Evolutionary conservation across 2,797 vertebrate species (phyloP).

Genomic region (Sciaenops ocellatus): DNA sequence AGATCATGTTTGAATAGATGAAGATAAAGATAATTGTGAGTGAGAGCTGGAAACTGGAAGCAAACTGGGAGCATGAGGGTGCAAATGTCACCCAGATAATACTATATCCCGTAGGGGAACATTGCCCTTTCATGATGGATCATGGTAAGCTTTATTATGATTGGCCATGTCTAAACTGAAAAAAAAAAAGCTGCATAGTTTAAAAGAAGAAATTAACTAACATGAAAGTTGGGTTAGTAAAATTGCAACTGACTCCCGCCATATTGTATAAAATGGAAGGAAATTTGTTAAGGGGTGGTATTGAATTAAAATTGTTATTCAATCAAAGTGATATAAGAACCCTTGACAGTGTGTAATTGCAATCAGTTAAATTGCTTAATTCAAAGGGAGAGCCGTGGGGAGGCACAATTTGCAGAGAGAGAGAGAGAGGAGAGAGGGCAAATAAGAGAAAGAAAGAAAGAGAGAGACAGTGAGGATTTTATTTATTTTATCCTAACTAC

Average conservation of each 20-base stretch:
- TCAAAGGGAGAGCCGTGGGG: conserved; percentile 70
- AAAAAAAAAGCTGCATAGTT: neutral
- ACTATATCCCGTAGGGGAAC: conserved; percentile 30
- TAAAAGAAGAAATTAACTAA: conserved; percentile 16
- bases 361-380: conserved; percentile 79
- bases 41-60: conserved; percentile 52
- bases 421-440: conserved; percentile 10
- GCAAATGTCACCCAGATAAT: conserved; percentile 62
- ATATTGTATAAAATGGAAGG: conserved; percentile 52
- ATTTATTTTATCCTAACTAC: conserved; percentile 59
- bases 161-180: conserved; percentile 22
- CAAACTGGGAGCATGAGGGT: conserved; percentile 49
- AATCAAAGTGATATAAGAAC: conserved; percentile 69
- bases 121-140: conserved; percentile 52
- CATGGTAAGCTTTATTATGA: conserved; percentile 39
- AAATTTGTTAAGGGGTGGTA: conserved; percentile 53
- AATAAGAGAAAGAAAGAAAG: neutral
- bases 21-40: conserved; percentile 57
- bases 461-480: conserved; percentile 9
- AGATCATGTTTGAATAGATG: conserved; percentile 49
- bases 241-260: conserved; percentile 66
- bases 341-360: conserved; percentile 77
- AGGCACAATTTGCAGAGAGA: conserved; percentile 44
- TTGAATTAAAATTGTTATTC: conserved; percentile 73
- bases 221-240: conserved; percentile 32